Percentiles rank a stretch among this genome's conserved stretches.
These are phyloP conservation scores for Elaphurus davidianus DNA, from an alignment of 2,113 vertebrate species.

Conservation along the genomic window DNA sequence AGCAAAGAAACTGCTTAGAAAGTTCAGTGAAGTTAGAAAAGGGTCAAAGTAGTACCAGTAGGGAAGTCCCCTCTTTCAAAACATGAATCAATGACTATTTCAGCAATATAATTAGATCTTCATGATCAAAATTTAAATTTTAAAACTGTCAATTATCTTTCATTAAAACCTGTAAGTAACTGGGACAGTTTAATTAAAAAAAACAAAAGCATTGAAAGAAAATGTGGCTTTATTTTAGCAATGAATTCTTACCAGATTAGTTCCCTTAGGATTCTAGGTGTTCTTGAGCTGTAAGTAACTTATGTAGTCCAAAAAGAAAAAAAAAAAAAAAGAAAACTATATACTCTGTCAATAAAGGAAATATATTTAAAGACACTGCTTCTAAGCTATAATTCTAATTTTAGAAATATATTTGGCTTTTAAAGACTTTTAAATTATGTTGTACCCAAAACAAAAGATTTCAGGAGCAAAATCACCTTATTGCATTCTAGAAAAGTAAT, in stretches of 20 bases:
- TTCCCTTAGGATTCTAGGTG: not conserved
- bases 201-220: not conserved
- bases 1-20: not conserved
- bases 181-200: not conserved
- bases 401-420: not conserved
- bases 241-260: not conserved
- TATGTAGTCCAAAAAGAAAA: not conserved
- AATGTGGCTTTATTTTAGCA: not conserved
- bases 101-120: not conserved
- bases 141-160: not conserved
- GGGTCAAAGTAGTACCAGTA: not conserved
- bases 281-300: not conserved
- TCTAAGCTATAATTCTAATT: not conserved
- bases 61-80: not conserved
- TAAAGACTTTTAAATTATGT: not conserved
- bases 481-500: conserved; percentile 23
- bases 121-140: not conserved
- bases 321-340: not conserved
- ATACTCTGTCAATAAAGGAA: not conserved
- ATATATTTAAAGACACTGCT: not conserved
- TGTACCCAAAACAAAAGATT: not conserved
- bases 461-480: not conserved
- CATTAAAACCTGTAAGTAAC: not conserved
- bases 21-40: not conserved
- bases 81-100: not conserved